Base-by-base conservation (phyloP, 2,113 vertebrate species). In the Chaetodon auriga region DNA sequence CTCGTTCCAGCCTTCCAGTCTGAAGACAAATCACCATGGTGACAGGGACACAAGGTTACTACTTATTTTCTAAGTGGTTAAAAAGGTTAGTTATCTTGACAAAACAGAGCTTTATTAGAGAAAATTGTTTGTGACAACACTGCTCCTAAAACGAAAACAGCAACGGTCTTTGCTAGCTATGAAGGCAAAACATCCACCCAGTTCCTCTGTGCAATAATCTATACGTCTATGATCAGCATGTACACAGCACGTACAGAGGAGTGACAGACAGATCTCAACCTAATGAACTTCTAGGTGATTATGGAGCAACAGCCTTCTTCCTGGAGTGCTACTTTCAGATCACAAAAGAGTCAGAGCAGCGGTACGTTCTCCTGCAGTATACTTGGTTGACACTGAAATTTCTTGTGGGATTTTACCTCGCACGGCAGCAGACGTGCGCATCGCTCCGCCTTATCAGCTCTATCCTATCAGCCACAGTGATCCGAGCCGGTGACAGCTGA, bases 401-500 rank as follows among this genome's bases (percentile, higher is more conserved):
- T 61, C 38, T 48, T 68, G 12, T 46, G 60, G 61, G 19, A 64
- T 78, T 73, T 75, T 7, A 25, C 60, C 38, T 61, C 21, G 21
- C 38, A 41, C 14, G 51, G 68, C 41, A 43, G 73, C 36, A 51
- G 58, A 69, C 38, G 18, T 45, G n/a, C 30, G 2, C 36, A 43
- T 51, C 30, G 73, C 70, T 64, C 58, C 10, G 21, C 25, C 46
- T 53, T n/a, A 61, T 53, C 54, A 30, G 21, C 80, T 80, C 66
- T 41, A 54, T 72, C 35, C 62, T 60, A 84, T 72, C 81, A 64
- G 80, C 68, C 46, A 19, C 51, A 45, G 41, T 3, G 57, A 78
- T 84, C 25, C 36, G 14, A 0, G 61, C 65, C 21, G 81, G 78
- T 68, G 85, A 81, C 74, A 79, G 23, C 65, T 10, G 68, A 63